These are phyloP conservation scores for Fopius arisanus DNA, from an alignment of 1,140 invertebrate genomes.

Conservation along the genomic window DNA sequence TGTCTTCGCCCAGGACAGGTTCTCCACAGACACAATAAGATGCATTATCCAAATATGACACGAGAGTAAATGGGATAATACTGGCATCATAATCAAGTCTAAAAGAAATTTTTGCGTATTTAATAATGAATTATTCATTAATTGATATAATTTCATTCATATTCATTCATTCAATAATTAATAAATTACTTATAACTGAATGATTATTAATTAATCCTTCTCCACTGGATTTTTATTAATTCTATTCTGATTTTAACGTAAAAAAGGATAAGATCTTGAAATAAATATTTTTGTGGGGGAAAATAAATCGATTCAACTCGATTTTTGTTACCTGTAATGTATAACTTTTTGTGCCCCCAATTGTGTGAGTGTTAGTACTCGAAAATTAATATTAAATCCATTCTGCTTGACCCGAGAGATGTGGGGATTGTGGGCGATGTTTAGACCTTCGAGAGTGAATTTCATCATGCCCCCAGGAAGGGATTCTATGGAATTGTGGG, in stretches of 20 bases:
- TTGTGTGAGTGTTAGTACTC: conserved; percentile 20
- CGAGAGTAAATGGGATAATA: conserved; percentile 68
- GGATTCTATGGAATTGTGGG: conserved; percentile 65
- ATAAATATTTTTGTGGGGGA: no score
- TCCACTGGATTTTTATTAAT: no score
- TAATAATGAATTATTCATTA: no score
- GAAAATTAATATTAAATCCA: background rate
- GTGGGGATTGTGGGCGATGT: conserved; percentile 67
- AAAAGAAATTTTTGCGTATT: conserved; percentile 36
- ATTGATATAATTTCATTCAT: no score
- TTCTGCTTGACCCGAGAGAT: conserved; percentile 9
- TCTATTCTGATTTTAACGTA: no score
- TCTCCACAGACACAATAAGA: conserved; percentile 70
- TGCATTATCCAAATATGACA: conserved; percentile 69
- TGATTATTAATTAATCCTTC: no score
- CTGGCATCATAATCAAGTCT: conserved; percentile 67
- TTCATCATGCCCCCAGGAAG: conserved; percentile 66
- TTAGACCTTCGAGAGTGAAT: conserved; percentile 64
- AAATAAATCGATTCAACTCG: conserved; percentile 10
- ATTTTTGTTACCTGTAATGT: conserved; percentile 32
- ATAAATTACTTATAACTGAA: no score
- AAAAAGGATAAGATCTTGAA: no score
- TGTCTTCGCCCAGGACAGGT: conserved; percentile 66
- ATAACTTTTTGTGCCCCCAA: conserved; percentile 24
- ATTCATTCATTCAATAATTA: no score